Percentiles rank a stretch among this genome's conserved stretches.
These are phyloP conservation scores for Oryzaephilus surinamensis DNA, from an alignment of 1,140 invertebrate genomes.

Conservation along the genomic window DNA sequence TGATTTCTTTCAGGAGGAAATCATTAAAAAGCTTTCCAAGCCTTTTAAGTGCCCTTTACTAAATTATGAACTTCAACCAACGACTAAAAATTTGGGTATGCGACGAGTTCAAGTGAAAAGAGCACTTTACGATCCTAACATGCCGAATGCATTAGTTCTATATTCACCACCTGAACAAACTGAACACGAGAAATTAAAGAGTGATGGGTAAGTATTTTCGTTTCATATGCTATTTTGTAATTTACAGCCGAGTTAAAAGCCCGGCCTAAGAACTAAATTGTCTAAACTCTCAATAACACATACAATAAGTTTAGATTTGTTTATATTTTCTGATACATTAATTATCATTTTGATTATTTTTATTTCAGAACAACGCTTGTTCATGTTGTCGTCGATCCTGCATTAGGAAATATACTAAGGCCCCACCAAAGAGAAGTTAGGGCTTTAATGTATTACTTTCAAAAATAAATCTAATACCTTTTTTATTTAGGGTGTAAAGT, in stretches of 20 bases:
- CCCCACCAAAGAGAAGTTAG: conserved; percentile 92
- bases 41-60: conserved; percentile 93
- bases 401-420: conserved; percentile 78
- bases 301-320: conserved; percentile 2
- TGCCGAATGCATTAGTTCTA: conserved; percentile 85
- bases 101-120: conserved; percentile 55
- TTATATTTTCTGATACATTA: conserved; percentile 1
- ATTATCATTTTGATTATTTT: conserved; percentile 7
- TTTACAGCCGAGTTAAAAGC: too few relatives aligned
- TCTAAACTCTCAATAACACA: neutral
- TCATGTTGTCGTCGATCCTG: conserved; percentile 91
- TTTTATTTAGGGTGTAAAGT: conserved; percentile 75
- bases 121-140: conserved; percentile 87
- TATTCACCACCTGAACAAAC: conserved; percentile 74
- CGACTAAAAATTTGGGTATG: conserved; percentile 53
- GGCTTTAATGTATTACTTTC: conserved; percentile 6
- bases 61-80: conserved; percentile 71
- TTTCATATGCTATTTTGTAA: too few relatives aligned
- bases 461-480: neutral
- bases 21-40: conserved; percentile 73
- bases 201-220: too few relatives aligned
- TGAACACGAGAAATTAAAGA: conserved; percentile 76
- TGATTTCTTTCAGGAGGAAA: conserved; percentile 50
- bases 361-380: conserved; percentile 54
- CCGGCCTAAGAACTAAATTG: too few relatives aligned